Evolutionary conservation across 2,797 vertebrate genomes (phyloP).

Genomic region (Siniperca scherzeri): DNA sequence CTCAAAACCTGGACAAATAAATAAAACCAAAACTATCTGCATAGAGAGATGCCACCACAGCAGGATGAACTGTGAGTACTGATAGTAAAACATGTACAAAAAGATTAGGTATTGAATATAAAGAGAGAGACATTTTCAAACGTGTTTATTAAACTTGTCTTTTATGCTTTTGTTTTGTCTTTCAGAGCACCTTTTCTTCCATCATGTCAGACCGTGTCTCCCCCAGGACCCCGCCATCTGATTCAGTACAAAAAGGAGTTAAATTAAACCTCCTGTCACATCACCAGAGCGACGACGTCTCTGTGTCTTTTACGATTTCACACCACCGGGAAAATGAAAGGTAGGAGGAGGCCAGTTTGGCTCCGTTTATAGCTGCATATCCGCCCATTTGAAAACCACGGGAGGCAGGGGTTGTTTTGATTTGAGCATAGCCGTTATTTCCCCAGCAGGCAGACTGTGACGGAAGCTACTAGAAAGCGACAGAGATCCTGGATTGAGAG

Average conservation of each 20-base stretch:
- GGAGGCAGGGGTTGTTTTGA: neutral
- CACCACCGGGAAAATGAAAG: neutral
- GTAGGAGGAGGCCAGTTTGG: neutral
- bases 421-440: constrained; percentile 4
- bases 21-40: too few species aligned
- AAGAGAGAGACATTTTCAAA: too few species aligned
- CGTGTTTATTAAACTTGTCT: neutral
- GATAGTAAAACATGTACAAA: neutral
- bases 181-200: neutral
- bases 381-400: neutral
- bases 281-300: neutral
- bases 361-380: neutral
- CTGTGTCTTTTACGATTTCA: neutral
- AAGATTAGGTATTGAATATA: neutral
- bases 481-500: constrained; percentile 10
- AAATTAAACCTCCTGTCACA: neutral
- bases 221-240: too few species aligned
- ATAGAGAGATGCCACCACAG: too few species aligned
- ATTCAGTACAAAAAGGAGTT: neutral
- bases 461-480: neutral
- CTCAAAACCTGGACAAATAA: too few species aligned
- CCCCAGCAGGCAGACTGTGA: constrained; percentile 4
- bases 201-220: neutral
- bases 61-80: neutral
- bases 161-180: neutral